These are phyloP conservation scores for Melinaea marsaeus DNA, from an alignment of 2,888 invertebrate species.

Conservation along the genomic window DNA sequence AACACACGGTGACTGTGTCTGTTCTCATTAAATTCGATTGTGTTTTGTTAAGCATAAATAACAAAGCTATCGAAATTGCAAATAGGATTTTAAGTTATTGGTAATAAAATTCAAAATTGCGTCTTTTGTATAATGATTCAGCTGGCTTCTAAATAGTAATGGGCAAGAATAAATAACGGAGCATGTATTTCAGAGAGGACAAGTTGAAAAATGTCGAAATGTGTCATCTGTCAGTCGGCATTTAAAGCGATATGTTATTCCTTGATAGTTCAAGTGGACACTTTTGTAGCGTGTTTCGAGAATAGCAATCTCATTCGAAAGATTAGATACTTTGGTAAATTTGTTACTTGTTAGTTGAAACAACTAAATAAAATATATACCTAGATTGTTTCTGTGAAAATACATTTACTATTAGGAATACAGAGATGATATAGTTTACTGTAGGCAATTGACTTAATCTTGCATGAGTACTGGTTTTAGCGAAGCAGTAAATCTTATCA, in stretches of 20 bases:
- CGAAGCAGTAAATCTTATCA: no score
- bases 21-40: conserved; percentile 56
- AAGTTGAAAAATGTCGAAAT: conserved; percentile 78
- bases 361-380: no score
- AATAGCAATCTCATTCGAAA: conserved; percentile 62
- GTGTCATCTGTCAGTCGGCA: conserved; percentile 77
- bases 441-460: no score
- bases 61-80: conserved; percentile 14
- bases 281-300: conserved; percentile 63
- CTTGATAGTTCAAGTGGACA: conserved; percentile 45
- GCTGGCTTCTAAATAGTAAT: conserved; percentile 41
- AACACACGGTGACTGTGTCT: conserved; percentile 52
- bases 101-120: conserved; percentile 43
- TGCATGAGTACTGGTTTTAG: no score
- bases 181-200: conserved; percentile 70
- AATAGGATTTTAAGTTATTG: conserved; percentile 36
- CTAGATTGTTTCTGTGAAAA: no score
- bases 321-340: conserved; percentile 40
- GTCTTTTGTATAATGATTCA: conserved; percentile 34
- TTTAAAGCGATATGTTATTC: conserved; percentile 77
- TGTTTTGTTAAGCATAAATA: conserved; percentile 39
- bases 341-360: neutral
- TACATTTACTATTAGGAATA: no score
- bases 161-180: conserved; percentile 53
- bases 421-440: no score